Percentiles rank a stretch among this genome's conserved stretches.
Evolutionary conservation across 2,888 invertebrate genomes (phyloP).

Genomic region (Seladonia tumulorum): DNA sequence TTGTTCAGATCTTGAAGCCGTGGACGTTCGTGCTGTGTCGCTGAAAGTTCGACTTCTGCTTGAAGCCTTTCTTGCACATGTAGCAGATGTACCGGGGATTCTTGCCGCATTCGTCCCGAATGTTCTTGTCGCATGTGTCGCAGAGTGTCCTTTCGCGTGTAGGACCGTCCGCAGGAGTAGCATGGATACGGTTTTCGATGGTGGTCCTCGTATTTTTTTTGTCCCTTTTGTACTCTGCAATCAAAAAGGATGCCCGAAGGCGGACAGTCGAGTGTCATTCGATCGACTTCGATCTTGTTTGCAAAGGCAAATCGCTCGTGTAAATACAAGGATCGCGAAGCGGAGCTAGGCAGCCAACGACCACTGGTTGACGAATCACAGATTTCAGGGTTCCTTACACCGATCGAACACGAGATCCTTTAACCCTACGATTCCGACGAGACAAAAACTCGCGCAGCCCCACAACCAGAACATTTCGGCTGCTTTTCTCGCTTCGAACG

Average conservation of each 20-base stretch:
- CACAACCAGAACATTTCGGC: not conserved
- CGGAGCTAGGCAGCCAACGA: not conserved
- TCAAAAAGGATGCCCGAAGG: constrained; percentile 6
- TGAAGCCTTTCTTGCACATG: constrained; percentile 89
- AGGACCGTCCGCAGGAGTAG: constrained; percentile 76
- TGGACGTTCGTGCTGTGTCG: constrained; percentile 79
- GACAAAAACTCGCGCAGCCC: not conserved
- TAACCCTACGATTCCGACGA: not conserved
- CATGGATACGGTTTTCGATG: constrained; percentile 72
- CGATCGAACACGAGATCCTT: not conserved
- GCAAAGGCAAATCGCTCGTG: not conserved
- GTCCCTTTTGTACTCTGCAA: constrained; percentile 30
- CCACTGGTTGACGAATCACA: not conserved
- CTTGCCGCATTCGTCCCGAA: constrained; percentile 91
- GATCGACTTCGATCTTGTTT: not conserved
- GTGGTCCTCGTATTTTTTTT: not conserved
- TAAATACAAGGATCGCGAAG: not conserved
- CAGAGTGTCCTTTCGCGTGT: constrained; percentile 88
- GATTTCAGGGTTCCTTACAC: not conserved
- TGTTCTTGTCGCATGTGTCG: constrained; percentile 86
- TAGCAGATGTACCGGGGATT: constrained; percentile 90
- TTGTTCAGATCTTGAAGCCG: constrained; percentile 61
- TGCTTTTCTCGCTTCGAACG: not conserved
- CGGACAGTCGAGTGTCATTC: constrained; percentile 2
- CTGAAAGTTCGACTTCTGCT: constrained; percentile 85